Evolutionary conservation across 2,888 invertebrate species (phyloP).

Genomic region (Elegia similella): DNA sequence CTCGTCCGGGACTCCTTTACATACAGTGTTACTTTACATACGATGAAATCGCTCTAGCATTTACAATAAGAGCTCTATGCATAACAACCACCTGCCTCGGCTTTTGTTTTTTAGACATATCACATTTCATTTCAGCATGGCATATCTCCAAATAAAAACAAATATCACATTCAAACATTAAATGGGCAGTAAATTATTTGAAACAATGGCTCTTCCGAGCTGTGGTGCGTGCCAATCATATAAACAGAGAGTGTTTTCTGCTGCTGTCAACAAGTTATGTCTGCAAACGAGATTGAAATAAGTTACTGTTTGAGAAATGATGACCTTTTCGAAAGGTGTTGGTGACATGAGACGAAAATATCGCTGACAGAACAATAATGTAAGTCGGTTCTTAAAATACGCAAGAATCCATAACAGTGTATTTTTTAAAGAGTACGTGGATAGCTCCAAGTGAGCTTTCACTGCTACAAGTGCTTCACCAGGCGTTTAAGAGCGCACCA

Average conservation of each 20-base stretch:
- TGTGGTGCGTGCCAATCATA: constrained; percentile 23
- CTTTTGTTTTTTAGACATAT: neutral
- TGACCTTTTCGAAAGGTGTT: neutral
- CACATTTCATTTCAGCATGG: neutral
- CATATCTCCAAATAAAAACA: constrained; percentile 27
- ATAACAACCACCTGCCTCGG: too few species aligned
- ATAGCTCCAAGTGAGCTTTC: too few species aligned
- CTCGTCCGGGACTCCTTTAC: too few species aligned
- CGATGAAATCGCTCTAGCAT: too few species aligned
- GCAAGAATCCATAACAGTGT: too few species aligned
- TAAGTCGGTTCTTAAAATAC: too few species aligned
- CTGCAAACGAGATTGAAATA: neutral
- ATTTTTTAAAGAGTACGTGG: too few species aligned
- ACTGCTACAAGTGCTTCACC: too few species aligned
- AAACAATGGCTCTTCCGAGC: constrained; percentile 13
- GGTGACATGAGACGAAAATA: neutral
- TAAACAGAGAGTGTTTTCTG: constrained; percentile 29
- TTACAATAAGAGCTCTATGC: too few species aligned
- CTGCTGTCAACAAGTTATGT: constrained; percentile 12
- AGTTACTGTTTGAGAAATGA: constrained; percentile 13
- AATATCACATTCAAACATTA: constrained; percentile 14
- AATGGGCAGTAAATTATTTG: constrained; percentile 9
- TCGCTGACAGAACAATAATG: neutral
- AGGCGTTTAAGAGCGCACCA: too few species aligned
- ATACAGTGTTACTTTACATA: too few species aligned